Percentiles rank a stretch among this genome's conserved stretches.
Evolutionary conservation across 2,113 vertebrate genomes (phyloP).

Genomic region (Enhydra lutris): DNA sequence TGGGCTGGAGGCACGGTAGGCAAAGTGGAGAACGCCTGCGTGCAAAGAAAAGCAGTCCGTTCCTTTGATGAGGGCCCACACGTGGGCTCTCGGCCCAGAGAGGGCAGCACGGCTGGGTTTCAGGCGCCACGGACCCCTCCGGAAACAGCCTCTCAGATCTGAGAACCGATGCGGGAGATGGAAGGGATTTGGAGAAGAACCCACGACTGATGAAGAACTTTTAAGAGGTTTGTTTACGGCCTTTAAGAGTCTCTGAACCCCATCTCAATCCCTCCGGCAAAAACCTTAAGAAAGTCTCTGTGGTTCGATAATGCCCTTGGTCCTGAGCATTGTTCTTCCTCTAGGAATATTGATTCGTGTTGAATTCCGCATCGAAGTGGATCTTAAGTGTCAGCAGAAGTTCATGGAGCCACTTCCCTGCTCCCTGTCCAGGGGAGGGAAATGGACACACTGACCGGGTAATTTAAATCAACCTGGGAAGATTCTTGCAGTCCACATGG

Average conservation of each 20-base stretch:
- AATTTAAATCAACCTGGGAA: background rate
- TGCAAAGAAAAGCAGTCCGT: background rate
- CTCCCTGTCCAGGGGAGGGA: background rate
- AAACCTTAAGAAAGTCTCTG: background rate
- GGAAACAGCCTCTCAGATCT: background rate
- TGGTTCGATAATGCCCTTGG: background rate
- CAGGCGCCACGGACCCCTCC: background rate
- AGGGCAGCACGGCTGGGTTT: background rate
- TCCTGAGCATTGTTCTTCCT: background rate
- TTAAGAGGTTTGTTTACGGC: background rate
- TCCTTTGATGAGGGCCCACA: background rate
- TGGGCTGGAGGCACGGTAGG: background rate
- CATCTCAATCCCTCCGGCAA: too few species aligned
- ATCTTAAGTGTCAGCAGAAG: background rate
- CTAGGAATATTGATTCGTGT: background rate
- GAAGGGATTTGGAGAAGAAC: background rate
- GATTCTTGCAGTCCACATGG: background rate
- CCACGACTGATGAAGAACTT: background rate
- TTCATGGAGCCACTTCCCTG: background rate
- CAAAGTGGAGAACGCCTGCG: accelerated
- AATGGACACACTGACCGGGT: background rate
- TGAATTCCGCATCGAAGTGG: background rate
- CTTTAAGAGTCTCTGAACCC: background rate
- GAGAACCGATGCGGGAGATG: background rate
- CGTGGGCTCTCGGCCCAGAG: background rate